Conservation (phyloP, 2,888 invertebrate genomes). For the Stenolophus ochropezus region DNA sequence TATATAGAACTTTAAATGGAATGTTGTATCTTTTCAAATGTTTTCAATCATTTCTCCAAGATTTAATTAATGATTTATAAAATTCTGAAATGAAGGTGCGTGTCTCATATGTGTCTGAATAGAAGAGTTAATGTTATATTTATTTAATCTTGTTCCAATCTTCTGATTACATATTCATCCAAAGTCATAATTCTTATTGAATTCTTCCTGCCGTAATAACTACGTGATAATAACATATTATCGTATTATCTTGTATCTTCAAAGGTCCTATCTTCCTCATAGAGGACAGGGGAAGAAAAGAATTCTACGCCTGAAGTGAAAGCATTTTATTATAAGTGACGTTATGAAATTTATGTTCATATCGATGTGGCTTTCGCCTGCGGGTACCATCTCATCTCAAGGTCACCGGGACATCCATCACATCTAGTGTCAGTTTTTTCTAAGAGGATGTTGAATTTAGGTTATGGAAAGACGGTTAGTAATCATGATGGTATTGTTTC, state of each 20-base stretch:
- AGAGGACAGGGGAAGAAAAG: slow-evolving; percentile 8
- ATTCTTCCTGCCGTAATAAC: neutral
- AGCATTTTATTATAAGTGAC: slow-evolving; percentile 54
- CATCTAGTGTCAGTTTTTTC: slow-evolving; percentile 5
- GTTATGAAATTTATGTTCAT: slow-evolving; percentile 50
- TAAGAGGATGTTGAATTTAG: slow-evolving; percentile 51
- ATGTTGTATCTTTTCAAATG: too few species aligned
- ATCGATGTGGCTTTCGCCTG: neutral
- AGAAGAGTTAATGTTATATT: too few species aligned
- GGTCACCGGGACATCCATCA: slow-evolving; percentile 48
- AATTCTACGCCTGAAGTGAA: slow-evolving; percentile 54
- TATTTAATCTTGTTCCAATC: too few species aligned
- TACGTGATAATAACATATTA: slow-evolving; percentile 30
- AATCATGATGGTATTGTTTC: slow-evolving; percentile 8
- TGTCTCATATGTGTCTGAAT: too few species aligned
- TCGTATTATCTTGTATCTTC: slow-evolving; percentile 25
- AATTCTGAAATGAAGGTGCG: too few species aligned
- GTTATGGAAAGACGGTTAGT: slow-evolving; percentile 45
- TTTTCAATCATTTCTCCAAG: too few species aligned
- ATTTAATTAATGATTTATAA: too few species aligned
- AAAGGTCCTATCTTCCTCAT: neutral
- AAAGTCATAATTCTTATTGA: neutral
- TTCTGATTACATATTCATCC: neutral
- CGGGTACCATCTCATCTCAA: slow-evolving; percentile 33
- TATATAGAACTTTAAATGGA: too few species aligned